Conservation (phyloP, 2,888 invertebrate genomes). For the Gortyna flavago region DNA sequence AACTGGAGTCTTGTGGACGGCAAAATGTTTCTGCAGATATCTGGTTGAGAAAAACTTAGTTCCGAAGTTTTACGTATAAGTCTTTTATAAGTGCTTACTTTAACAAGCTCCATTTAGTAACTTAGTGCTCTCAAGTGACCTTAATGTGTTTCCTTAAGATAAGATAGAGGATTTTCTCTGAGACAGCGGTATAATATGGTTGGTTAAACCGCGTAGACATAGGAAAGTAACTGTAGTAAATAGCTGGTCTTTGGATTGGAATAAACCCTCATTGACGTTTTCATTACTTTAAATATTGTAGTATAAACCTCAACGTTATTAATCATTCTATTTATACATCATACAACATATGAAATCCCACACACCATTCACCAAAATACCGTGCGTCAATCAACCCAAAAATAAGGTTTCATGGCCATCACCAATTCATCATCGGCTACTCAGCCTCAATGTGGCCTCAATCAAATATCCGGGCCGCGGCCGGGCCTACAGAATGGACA, state of each 20-base stretch:
- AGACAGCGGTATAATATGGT: conserved; percentile 12
- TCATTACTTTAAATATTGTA: background rate
- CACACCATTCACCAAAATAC: background rate
- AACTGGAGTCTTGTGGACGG: conserved; percentile 13
- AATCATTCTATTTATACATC: background rate
- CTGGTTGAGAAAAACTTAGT: conserved; percentile 12
- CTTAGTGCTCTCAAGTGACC: conserved; percentile 58
- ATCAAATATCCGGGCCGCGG: conserved; percentile 75
- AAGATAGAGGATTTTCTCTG: conserved; percentile 34
- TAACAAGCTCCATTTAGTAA: conserved; percentile 53
- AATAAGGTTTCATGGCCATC: conserved; percentile 46
- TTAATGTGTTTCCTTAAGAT: conserved; percentile 46
- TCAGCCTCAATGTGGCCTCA: conserved; percentile 61
- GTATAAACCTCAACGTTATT: background rate
- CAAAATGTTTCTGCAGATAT: conserved; percentile 37
- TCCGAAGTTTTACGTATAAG: conserved; percentile 29
- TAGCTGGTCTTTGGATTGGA: background rate
- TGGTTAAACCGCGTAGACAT: background rate
- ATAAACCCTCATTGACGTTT: background rate
- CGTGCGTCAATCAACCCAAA: background rate
- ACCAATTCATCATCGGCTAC: conserved; percentile 59
- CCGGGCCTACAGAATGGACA: conserved; percentile 75
- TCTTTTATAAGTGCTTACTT: conserved; percentile 47
- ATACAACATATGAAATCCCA: background rate
- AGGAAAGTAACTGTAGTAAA: background rate